Conservation (phyloP, 2,113 vertebrate genomes). For the Dromaius novaehollandiae region DNA sequence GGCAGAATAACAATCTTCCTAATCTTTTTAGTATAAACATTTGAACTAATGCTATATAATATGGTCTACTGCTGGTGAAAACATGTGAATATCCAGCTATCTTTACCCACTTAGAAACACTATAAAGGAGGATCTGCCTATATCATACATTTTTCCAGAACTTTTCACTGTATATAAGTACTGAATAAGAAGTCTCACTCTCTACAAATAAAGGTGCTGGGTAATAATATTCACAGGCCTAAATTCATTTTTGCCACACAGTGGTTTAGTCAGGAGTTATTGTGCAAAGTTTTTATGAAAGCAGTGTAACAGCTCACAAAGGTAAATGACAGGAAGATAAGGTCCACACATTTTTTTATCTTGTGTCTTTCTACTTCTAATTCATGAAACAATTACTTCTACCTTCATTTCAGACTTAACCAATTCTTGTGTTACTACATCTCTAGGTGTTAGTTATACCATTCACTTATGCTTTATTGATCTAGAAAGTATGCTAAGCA, state of each 20-base stretch:
- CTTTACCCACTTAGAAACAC: neutral
- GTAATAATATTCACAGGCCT: neutral
- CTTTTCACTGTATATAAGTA: neutral
- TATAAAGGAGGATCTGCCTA: neutral
- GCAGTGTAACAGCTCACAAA: neutral
- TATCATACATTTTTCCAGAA: neutral
- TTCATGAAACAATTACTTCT: neutral
- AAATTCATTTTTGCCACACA: neutral
- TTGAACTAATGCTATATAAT: neutral
- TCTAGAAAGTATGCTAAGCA: neutral
- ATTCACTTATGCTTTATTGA: neutral
- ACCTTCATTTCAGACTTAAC: neutral
- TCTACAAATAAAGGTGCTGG: neutral
- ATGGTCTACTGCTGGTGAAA: neutral
- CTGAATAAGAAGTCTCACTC: neutral
- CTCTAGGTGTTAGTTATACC: neutral
- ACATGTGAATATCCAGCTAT: neutral
- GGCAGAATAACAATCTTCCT: neutral
- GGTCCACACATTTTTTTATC: neutral
- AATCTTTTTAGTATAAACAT: neutral
- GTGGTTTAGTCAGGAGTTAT: neutral
- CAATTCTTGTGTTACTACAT: neutral
- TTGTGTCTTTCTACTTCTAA: neutral
- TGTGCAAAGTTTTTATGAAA: neutral
- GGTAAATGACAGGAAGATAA: neutral